Base-by-base conservation (phyloP, 2,888 invertebrate species). In the Crematogaster levior region DNA sequence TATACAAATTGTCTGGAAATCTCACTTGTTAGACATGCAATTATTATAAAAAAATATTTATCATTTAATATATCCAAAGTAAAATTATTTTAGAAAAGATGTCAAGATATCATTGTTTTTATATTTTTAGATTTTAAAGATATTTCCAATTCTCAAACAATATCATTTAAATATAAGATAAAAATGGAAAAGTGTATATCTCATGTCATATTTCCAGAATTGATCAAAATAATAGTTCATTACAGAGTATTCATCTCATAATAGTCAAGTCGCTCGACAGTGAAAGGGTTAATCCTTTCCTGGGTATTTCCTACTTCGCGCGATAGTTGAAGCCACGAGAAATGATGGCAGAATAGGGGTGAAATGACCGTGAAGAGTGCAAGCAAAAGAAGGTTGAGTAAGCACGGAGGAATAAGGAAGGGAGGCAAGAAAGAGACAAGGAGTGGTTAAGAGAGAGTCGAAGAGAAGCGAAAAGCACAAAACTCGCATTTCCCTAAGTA, bases 401-500 rank as follows among this genome's bases (percentile, higher is more conserved):
- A 70, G 70, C 37, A 51, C 12, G 48, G 53, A 9, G 30, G 34
- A 37, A 18, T 65, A 10, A 12, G 27, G 27, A 40, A 51, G 24
- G 40, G 60, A 53, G 56, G 51, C n/a, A 66, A 51, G 34, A 37
- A 66, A 60, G 60, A 63, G 56, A n/a, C 70, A 56, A 51, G 72
- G 77, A 82, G 81, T 74, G 37, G 40, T 27, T 75, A 81, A 61
- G 81, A 65, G 81, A 65, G 72, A 66, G 79, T 79, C 65, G 81
- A 68, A 84, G 79, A 87, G 85, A 72, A 86, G 86, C 86, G 87
- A 86, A 91, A 91, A 90, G 89, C 89, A 89, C 85, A 88, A 91
- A 90, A 89, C 86, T 90, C 89, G 85, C 92, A 92, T 93, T 93
- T 93, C 92, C 92, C 92, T 92, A 92, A 92, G 92, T 92, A 93